phyloP scores from a whole-genome alignment of 1,140 invertebrate species.

The Caerostris darwini region DNA sequence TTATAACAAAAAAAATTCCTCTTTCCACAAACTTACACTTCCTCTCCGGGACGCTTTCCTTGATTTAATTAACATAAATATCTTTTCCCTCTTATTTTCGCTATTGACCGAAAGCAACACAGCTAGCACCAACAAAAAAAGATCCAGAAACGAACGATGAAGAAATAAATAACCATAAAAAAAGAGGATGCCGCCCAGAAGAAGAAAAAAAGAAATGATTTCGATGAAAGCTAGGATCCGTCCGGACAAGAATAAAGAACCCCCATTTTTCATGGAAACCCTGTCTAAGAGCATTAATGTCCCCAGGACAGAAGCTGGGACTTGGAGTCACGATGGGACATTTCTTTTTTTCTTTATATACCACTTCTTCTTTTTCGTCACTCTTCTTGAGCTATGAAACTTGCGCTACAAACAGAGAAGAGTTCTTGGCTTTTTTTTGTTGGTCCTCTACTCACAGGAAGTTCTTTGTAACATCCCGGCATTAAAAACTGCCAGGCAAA shows the following conservation, averaged over 20 bases:
- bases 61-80: conserved; percentile 50
- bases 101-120: conserved; percentile 19
- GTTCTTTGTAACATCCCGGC: conserved; percentile 34
- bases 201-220: not conserved
- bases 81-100: not conserved
- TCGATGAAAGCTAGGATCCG: conserved; percentile 36
- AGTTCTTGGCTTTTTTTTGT: not conserved
- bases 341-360: conserved; percentile 11
- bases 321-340: conserved; percentile 24
- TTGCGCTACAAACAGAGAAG: conserved; percentile 29
- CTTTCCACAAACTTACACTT: not conserved
- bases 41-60: not conserved
- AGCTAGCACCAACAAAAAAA: not conserved
- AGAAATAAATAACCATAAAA: conserved; percentile 41
- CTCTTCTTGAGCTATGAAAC: conserved; percentile 29
- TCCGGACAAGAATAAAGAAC: conserved; percentile 59
- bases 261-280: conserved; percentile 72
- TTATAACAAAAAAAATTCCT: not conserved
- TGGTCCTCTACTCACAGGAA: not conserved
- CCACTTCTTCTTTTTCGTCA: not conserved
- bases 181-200: not conserved
- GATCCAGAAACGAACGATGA: not conserved
- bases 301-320: conserved; percentile 24
- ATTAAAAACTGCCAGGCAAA: conserved; percentile 43
- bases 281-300: conserved; percentile 73